Conservation (phyloP, 1,140 invertebrate genomes). For the Magallana gigas region DNA sequence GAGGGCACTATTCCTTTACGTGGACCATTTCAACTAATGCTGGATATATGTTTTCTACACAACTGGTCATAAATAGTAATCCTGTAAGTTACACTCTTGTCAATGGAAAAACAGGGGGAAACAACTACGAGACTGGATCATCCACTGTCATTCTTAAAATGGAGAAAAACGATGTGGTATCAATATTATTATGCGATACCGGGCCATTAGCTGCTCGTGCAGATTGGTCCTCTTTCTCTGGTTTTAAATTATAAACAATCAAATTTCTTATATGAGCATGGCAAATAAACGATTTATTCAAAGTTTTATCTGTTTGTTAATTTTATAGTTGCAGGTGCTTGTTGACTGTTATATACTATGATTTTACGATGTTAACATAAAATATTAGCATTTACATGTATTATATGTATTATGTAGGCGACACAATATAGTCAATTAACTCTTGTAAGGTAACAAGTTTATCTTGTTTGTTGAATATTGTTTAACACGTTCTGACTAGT, state of each 20-base stretch:
- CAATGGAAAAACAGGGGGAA: background rate
- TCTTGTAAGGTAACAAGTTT: too few species aligned
- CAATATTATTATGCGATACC: background rate
- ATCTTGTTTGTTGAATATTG: too few species aligned
- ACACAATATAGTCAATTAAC: too few species aligned
- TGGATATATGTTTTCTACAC: background rate
- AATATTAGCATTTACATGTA: too few species aligned
- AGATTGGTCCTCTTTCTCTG: background rate
- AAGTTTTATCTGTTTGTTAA: too few species aligned
- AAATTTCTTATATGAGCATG: too few species aligned
- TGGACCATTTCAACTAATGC: background rate
- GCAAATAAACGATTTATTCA: too few species aligned
- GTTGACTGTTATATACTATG: too few species aligned
- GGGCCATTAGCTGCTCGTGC: background rate
- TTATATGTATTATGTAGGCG: too few species aligned
- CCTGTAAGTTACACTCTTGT: background rate
- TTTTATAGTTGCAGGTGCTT: too few species aligned
- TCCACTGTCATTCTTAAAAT: background rate
- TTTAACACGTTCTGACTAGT: too few species aligned
- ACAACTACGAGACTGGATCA: conserved; percentile 5
- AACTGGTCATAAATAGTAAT: background rate
- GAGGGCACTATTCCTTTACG: background rate
- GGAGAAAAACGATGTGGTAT: background rate
- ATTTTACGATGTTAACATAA: too few species aligned
- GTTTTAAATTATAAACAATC: background rate